phyloP scores from a whole-genome alignment of 2,797 vertebrate genomes.

The Falco naumanni region DNA sequence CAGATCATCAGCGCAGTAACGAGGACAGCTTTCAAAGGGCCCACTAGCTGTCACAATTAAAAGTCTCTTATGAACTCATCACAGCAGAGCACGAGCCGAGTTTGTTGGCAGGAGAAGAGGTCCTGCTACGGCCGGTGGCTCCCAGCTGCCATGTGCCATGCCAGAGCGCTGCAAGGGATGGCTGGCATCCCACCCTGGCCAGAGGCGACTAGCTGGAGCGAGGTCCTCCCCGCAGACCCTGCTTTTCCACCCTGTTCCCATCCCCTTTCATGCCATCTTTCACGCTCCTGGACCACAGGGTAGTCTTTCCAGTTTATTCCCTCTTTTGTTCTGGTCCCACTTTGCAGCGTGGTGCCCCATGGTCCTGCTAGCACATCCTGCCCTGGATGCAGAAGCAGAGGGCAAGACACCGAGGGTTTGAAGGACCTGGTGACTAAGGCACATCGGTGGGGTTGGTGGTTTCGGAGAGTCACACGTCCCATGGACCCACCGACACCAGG shows the following conservation, averaged over 20 bases:
- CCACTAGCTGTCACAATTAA: background rate
- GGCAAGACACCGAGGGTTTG: background rate
- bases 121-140: rapidly evolving
- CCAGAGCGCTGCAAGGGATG: rapidly evolving
- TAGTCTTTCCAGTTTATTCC: background rate
- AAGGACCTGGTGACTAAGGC: background rate
- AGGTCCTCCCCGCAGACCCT: background rate
- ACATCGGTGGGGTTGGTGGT: background rate
- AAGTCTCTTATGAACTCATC: background rate
- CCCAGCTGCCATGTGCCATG: rapidly evolving
- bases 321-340: background rate
- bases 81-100: rapidly evolving
- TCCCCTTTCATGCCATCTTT: background rate
- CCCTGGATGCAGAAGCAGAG: rapidly evolving
- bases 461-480: background rate
- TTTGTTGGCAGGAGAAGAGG: background rate
- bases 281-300: background rate
- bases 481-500: rapidly evolving
- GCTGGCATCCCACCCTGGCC: no score
- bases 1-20: rapidly evolving
- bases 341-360: rapidly evolving
- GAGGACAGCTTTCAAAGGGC: background rate
- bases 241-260: background rate
- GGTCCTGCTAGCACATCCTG: background rate
- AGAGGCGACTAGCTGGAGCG: background rate